Conservation (phyloP, 2,113 vertebrate species). For the Hippocampus abdominalis region DNA sequence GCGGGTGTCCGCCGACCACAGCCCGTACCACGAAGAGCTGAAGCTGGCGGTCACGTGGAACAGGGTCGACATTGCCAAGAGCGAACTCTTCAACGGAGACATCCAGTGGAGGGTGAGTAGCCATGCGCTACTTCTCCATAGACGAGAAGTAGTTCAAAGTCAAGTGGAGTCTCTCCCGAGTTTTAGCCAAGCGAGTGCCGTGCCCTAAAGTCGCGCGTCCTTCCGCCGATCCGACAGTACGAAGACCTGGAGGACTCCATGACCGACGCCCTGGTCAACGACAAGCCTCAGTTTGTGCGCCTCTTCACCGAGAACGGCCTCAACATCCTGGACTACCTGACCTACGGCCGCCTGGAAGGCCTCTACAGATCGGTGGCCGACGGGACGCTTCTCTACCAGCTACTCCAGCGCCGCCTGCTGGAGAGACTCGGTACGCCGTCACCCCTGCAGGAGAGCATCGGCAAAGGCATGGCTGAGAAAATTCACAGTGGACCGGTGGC, state of each 20-base stretch:
- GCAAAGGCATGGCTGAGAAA: conserved; percentile 15
- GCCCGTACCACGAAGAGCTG: conserved; percentile 81
- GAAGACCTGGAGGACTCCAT: conserved; percentile 79
- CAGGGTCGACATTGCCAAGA: conserved; percentile 87
- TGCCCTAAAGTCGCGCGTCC: neutral
- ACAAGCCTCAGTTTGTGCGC: conserved; percentile 84
- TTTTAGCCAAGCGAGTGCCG: neutral
- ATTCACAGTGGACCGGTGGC: neutral
- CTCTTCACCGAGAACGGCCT: conserved; percentile 83
- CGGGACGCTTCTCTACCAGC: conserved; percentile 62
- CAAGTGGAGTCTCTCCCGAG: too few relatives aligned
- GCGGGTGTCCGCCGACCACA: conserved; percentile 55
- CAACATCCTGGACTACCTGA: conserved; percentile 80
- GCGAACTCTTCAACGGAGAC: conserved; percentile 86
- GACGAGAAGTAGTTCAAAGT: neutral
- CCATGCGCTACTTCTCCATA: neutral
- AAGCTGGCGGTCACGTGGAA: conserved; percentile 88
- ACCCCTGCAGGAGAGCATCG: neutral
- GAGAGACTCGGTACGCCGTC: conserved; percentile 33
- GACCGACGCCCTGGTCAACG: conserved; percentile 80
- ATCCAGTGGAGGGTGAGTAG: conserved; percentile 80
- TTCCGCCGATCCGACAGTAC: conserved; percentile 44
- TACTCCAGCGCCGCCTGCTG: conserved; percentile 69
- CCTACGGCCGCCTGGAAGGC: conserved; percentile 68
- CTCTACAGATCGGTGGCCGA: conserved; percentile 75